A percentile compares a stretch with the other conserved stretches of the same genome.
phyloP scores from a whole-genome alignment of 2,888 invertebrate species.

The Kuschelorhynchus macadamiae region DNA sequence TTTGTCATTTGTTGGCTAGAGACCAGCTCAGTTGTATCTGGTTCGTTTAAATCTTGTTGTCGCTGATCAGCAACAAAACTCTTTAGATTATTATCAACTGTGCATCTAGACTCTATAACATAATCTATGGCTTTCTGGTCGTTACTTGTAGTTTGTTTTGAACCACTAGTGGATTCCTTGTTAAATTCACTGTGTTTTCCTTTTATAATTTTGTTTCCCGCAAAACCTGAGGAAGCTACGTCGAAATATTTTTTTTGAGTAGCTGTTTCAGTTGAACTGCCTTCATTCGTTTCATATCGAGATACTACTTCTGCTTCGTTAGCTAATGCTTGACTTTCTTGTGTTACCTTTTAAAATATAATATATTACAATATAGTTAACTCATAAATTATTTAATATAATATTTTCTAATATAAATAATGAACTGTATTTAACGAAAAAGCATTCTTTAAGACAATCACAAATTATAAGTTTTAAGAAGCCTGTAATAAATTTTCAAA shows the following conservation, averaged over 20 bases:
- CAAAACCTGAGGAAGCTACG: slow-evolving; percentile 35
- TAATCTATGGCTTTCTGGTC: slow-evolving; percentile 35
- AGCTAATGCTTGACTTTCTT: slow-evolving; percentile 77
- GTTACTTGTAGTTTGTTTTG: slow-evolving; percentile 29
- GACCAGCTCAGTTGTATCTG: slow-evolving; percentile 2
- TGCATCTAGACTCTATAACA: slow-evolving; percentile 25
- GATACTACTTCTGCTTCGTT: slow-evolving; percentile 80
- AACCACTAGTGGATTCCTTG: slow-evolving; percentile 26
- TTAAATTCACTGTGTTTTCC: slow-evolving; percentile 9
- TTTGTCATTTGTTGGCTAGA: slow-evolving; percentile 30
- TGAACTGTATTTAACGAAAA: too few species aligned
- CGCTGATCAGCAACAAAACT: slow-evolving; percentile 7
- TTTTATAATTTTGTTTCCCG: slow-evolving; percentile 42
- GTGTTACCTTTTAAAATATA: slow-evolving; percentile 69
- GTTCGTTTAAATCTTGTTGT: not conserved
- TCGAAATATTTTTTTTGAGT: slow-evolving; percentile 48
- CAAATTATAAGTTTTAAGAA: too few species aligned
- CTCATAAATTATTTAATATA: too few species aligned
- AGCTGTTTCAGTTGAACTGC: slow-evolving; percentile 50
- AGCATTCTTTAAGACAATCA: too few species aligned
- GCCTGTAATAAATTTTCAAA: too few species aligned
- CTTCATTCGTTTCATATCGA: slow-evolving; percentile 74
- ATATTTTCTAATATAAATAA: too few species aligned
- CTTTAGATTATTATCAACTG: slow-evolving; percentile 26
- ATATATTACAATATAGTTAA: too few species aligned